Conservation (phyloP, 2,888 invertebrate genomes). For the Eupithecia insigniata region DNA sequence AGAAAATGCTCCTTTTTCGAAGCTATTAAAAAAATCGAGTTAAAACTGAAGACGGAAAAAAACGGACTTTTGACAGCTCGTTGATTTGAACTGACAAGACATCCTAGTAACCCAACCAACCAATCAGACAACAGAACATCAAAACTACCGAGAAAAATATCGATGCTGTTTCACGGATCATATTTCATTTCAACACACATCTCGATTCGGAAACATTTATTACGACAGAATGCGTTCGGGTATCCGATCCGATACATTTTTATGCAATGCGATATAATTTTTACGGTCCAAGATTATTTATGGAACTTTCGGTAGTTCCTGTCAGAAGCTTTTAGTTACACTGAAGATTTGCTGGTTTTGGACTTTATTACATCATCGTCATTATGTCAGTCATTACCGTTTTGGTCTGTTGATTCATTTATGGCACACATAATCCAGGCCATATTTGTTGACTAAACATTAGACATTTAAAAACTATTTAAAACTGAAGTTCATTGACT, state of each 20-base stretch:
- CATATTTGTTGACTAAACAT: background rate
- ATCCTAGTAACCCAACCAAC: background rate
- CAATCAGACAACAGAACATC: constrained; percentile 3
- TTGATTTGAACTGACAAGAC: constrained; percentile 1
- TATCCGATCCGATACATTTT: constrained; percentile 46
- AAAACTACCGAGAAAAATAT: constrained; percentile 42
- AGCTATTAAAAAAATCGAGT: background rate
- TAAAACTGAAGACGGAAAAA: background rate
- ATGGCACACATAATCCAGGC: background rate
- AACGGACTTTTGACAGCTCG: constrained; percentile 24
- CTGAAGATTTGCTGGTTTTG: constrained; percentile 13
- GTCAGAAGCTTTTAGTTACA: constrained; percentile 40
- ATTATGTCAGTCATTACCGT: constrained; percentile 9
- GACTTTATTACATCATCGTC: constrained; percentile 20
- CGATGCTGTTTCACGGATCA: constrained; percentile 56
- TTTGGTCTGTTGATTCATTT: background rate
- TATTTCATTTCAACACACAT: constrained; percentile 50
- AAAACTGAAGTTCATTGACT: too few relatives aligned
- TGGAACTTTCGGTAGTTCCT: constrained; percentile 53
- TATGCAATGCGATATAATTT: constrained; percentile 48
- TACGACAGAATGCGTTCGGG: constrained; percentile 43
- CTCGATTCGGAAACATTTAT: constrained; percentile 52
- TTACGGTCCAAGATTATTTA: constrained; percentile 50
- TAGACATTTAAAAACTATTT: too few relatives aligned
- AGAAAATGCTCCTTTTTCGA: too few relatives aligned